A percentile compares a stretch with the other conserved stretches of the same genome.
These are phyloP conservation scores for Sphaeramia orbicularis DNA, from an alignment of 2,797 vertebrate genomes.

Conservation along the genomic window DNA sequence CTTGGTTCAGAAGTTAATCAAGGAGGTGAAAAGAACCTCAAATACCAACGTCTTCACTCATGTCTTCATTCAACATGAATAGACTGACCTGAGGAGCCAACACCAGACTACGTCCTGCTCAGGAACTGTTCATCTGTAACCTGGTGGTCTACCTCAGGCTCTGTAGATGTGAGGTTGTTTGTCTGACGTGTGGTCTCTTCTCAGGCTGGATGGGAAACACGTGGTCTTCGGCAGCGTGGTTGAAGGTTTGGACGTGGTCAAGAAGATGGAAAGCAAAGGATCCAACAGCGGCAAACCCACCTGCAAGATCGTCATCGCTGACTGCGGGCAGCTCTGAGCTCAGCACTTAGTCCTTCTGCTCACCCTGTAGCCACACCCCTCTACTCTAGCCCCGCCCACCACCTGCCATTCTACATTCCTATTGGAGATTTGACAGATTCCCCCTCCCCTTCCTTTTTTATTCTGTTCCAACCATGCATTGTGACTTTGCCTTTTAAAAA, in stretches of 20 bases:
- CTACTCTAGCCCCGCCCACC: conserved; percentile 14
- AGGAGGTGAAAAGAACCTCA: too few species aligned
- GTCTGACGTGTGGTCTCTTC: too few species aligned
- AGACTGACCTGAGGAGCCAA: too few species aligned
- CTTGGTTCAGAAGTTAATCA: too few species aligned
- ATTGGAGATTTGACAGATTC: conserved; percentile 29
- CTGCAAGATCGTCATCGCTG: conserved; percentile 80
- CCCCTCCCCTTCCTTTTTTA: background rate
- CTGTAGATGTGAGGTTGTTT: too few species aligned
- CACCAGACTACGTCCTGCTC: too few species aligned
- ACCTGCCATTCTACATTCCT: conserved; percentile 69
- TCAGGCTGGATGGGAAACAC: conserved; percentile 94
- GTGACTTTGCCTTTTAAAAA: conserved; percentile 67
- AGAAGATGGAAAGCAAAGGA: conserved; percentile 82
- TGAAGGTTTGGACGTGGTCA: conserved; percentile 84
- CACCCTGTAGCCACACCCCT: conserved; percentile 38
- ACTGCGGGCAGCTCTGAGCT: conserved; percentile 88
- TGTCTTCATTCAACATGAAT: too few species aligned
- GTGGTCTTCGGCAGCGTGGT: conserved; percentile 91
- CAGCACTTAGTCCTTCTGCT: conserved; percentile 19
- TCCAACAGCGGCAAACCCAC: conserved; percentile 84
- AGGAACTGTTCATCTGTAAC: too few species aligned
- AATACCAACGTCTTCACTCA: too few species aligned
- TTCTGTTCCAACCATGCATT: conserved; percentile 62
- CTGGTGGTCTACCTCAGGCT: too few species aligned